A percentile compares a stretch with the other conserved stretches of the same genome.
Evolutionary conservation across 2,888 invertebrate genomes (phyloP).

Genomic region (Polia nebulosa): DNA sequence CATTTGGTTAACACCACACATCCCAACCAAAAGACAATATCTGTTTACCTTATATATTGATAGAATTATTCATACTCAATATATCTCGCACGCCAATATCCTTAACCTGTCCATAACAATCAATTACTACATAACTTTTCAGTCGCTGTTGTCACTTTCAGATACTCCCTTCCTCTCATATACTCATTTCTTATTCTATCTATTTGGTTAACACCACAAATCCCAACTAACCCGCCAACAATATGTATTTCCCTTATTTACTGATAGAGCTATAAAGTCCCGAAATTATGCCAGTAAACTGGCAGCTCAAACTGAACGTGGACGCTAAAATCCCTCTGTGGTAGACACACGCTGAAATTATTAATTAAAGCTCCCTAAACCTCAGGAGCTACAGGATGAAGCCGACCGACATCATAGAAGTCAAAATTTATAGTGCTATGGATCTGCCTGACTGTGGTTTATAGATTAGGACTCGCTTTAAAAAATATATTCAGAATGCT

Average conservation of each 20-base stretch:
- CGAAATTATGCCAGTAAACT: no score
- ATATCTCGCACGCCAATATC: no score
- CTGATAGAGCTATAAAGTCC: background rate
- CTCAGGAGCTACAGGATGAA: background rate
- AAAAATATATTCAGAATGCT: background rate
- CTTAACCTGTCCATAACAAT: background rate
- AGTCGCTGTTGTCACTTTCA: background rate
- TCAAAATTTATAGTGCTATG: background rate
- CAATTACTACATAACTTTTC: background rate
- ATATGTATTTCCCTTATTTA: background rate
- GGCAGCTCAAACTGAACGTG: background rate
- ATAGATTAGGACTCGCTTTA: background rate
- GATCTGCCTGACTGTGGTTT: background rate
- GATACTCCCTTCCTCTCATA: background rate
- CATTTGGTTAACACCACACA: no score
- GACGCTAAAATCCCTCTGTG: background rate
- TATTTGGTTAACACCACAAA: background rate
- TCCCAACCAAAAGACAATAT: no score
- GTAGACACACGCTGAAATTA: slow-evolving; percentile 6
- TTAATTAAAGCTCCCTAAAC: slow-evolving; percentile 1
- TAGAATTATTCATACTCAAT: background rate
- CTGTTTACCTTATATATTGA: no score
- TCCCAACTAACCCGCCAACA: background rate
- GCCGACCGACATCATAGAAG: background rate
- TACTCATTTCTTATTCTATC: background rate